Evolutionary conservation across 2,797 vertebrate species (phyloP), one percentile per base, ranked within the genome.

Genomic region (Nothura maculosa): DNA sequence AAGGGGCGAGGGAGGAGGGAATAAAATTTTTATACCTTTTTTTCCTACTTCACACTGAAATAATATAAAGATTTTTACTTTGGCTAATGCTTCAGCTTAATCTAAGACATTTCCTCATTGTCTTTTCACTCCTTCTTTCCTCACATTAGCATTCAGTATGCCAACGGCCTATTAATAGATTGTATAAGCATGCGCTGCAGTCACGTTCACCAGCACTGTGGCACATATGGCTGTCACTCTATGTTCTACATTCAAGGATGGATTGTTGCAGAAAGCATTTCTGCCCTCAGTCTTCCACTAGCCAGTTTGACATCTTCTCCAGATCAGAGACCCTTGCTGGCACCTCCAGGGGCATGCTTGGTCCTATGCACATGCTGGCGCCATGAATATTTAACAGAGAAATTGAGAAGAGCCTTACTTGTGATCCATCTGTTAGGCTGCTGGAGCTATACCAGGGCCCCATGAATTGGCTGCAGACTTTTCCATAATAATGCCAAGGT

Each of bases 331-430:
- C 94, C 92, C 78, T 67, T 75, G 62, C 77, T 82, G 72, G 94
- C 85, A 96, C 89, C 94, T 97, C 93, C 80, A 92, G 94, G 92
- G 94, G 93, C 81, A 95, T 70, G 70, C 75, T 87, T 85, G 87
- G 82, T 83, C 93, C 95, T 90, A 83, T 94, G 93, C 64, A 27
- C 94, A 97, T 91, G 96, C 96, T 98, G 96, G 78, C 68, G 93
- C 83, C 84, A 96, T 97, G 96, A 97, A 97, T 98, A 97, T 97
- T 97, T 97, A 97, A 97, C 95, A 96, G 94, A 95, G 89, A 96
- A 92, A 94, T 97, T 96, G 95, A 96, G 95, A 97, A 91, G 79
- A 96, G 89, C 83, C 87, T 96, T 95, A 81, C 92, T 96, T 95
- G 92, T 94, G 85, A 96, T 97, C 96, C 96, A 97, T 98, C 97